These are phyloP conservation scores for Sycophila sp. DNA, from an alignment of 1,140 invertebrate genomes.

Conservation along the genomic window DNA sequence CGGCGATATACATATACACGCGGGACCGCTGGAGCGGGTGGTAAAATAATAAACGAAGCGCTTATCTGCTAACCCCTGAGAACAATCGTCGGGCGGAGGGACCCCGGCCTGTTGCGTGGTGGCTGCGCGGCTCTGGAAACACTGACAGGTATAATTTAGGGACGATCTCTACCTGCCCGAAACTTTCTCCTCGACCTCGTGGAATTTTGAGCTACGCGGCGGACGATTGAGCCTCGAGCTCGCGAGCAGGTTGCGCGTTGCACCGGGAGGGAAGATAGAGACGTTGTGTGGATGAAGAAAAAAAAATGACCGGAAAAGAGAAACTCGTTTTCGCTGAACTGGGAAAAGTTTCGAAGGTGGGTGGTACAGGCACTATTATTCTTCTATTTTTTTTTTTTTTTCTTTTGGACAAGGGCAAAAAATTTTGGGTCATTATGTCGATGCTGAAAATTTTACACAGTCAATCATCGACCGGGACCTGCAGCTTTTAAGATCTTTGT, in stretches of 20 bases:
- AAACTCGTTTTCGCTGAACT: conserved; percentile 19
- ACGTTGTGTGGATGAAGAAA: too few relatives aligned
- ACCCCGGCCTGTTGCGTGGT: not conserved
- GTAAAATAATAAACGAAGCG: conserved; percentile 10
- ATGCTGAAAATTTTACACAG: too few relatives aligned
- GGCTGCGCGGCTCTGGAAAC: not conserved
- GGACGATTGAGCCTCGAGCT: too few relatives aligned
- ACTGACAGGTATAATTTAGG: conserved; percentile 2
- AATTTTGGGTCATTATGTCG: too few relatives aligned
- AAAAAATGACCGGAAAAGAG: conserved; percentile 20
- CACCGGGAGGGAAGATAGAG: conserved; percentile 8
- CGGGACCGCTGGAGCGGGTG: not conserved
- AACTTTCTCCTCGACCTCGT: conserved; percentile 12
- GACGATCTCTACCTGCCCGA: not conserved
- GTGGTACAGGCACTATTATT: too few relatives aligned
- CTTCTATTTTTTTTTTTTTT: not conserved
- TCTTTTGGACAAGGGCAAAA: too few relatives aligned
- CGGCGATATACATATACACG: not conserved
- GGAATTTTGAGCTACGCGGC: too few relatives aligned
- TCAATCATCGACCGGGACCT: too few relatives aligned
- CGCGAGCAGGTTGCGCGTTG: too few relatives aligned
- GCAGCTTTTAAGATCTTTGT: too few relatives aligned
- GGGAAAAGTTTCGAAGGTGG: conserved; percentile 26
- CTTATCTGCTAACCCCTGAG: not conserved
- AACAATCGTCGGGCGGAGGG: conserved; percentile 13